Evolutionary conservation across 2,888 invertebrate genomes (phyloP).

Genomic region (Platerodrilus igneus): DNA sequence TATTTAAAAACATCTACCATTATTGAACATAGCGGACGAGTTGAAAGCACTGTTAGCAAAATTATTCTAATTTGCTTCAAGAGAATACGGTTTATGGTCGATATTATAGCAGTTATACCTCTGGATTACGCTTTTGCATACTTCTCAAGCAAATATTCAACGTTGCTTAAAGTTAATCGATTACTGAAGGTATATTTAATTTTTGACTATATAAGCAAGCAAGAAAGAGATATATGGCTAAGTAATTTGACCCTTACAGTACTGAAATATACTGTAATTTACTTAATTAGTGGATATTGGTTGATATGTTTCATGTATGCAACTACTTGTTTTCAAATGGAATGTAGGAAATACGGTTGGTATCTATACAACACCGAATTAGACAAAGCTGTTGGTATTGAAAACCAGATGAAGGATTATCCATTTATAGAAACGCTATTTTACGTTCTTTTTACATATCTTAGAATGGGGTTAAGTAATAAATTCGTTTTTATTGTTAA

Average conservation of each 20-base stretch:
- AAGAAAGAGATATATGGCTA: constrained; percentile 18
- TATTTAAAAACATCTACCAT: constrained; percentile 13
- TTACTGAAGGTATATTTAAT: constrained; percentile 22
- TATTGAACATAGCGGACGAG: neutral
- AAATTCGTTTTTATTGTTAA: no score
- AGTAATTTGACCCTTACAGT: constrained; percentile 14
- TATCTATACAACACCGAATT: constrained; percentile 6
- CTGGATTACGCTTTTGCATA: constrained; percentile 10
- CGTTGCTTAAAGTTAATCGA: constrained; percentile 10
- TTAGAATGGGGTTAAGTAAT: constrained; percentile 11
- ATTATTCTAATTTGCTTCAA: constrained; percentile 9
- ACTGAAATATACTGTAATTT: constrained; percentile 20
- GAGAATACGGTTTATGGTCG: constrained; percentile 8
- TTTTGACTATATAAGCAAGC: constrained; percentile 15
- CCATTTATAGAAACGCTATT: constrained; percentile 6
- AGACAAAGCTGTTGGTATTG: neutral
- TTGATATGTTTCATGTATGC: constrained; percentile 18
- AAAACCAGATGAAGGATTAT: neutral
- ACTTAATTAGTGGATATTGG: constrained; percentile 13
- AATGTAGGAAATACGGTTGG: constrained; percentile 19
- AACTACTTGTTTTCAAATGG: constrained; percentile 13
- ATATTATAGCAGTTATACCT: constrained; percentile 10
- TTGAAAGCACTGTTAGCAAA: constrained; percentile 3
- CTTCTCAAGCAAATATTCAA: neutral
- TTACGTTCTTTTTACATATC: constrained; percentile 11